Evolutionary conservation across 2,113 vertebrate genomes (phyloP).

Genomic region (Albula goreensis): DNA sequence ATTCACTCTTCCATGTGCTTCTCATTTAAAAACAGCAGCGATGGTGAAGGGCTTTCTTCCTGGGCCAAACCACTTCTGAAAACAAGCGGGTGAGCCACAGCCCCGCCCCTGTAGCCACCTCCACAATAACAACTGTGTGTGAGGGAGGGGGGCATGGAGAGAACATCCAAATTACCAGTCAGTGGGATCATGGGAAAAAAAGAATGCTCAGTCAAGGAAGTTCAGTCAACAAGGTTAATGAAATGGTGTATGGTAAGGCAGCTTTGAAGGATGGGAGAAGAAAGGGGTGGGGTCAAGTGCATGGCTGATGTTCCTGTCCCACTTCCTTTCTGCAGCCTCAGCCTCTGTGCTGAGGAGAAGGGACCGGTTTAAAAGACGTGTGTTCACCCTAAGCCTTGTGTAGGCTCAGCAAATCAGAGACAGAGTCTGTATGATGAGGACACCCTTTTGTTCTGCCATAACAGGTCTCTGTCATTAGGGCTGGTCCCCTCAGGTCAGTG

Average conservation of each 20-base stretch:
- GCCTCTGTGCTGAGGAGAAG: too few species aligned
- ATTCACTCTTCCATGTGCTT: not conserved
- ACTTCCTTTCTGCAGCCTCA: too few species aligned
- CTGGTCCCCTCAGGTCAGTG: too few species aligned
- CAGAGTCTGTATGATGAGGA: too few species aligned
- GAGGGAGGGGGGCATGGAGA: not conserved
- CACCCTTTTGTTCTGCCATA: too few species aligned
- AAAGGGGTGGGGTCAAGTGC: not conserved
- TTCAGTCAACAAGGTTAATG: not conserved
- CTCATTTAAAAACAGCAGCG: not conserved
- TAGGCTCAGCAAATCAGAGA: too few species aligned
- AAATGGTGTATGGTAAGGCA: not conserved
- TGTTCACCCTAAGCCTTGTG: too few species aligned
- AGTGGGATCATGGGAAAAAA: not conserved
- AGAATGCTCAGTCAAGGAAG: not conserved
- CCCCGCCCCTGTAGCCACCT: not conserved
- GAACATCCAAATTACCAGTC: too few species aligned
- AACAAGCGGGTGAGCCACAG: not conserved
- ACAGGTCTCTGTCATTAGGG: too few species aligned
- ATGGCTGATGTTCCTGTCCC: too few species aligned
- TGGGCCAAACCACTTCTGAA: slow-evolving; percentile 3
- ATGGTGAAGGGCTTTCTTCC: not conserved
- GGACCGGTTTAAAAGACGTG: too few species aligned
- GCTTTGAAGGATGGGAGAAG: not conserved
- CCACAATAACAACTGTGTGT: not conserved